phyloP scores from a whole-genome alignment of 2,113 vertebrate genomes.

The Antechinus flavipes region DNA sequence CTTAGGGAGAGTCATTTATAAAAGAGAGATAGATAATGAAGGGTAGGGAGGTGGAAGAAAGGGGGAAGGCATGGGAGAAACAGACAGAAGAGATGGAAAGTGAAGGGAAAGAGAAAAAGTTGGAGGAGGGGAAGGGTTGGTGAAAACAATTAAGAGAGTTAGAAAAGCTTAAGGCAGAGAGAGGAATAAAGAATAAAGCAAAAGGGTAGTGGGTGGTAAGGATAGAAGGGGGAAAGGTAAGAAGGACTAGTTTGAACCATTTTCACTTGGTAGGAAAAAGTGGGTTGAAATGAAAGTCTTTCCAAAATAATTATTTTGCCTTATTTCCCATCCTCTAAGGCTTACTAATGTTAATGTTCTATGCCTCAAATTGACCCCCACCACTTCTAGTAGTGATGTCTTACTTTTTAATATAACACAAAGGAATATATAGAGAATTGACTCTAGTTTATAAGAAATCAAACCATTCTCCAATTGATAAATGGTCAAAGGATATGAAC shows the following conservation, averaged over 20 bases:
- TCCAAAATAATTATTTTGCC: background rate
- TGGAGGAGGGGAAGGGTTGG: background rate
- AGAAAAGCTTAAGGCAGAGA: background rate
- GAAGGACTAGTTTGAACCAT: background rate
- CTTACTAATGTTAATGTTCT: background rate
- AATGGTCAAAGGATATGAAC: too few species aligned
- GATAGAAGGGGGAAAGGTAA: background rate
- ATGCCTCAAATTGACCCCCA: background rate
- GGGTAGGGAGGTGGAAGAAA: too few species aligned
- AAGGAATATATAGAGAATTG: background rate
- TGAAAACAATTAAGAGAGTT: background rate
- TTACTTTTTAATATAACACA: background rate
- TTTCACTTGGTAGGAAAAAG: background rate
- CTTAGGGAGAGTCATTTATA: background rate
- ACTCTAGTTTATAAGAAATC: too few species aligned
- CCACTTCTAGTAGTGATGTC: background rate
- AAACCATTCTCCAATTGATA: too few species aligned
- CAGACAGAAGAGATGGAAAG: too few species aligned
- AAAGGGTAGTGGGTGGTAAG: background rate
- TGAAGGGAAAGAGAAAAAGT: too few species aligned
- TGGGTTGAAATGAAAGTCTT: background rate
- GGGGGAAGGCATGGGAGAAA: fast-evolving
- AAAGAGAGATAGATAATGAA: background rate
- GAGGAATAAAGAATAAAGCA: background rate
- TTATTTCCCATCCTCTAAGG: background rate